Percentiles rank a stretch among this genome's conserved stretches.
These are phyloP conservation scores for Grammomys surdaster DNA, from an alignment of 2,113 vertebrate species.

Conservation along the genomic window DNA sequence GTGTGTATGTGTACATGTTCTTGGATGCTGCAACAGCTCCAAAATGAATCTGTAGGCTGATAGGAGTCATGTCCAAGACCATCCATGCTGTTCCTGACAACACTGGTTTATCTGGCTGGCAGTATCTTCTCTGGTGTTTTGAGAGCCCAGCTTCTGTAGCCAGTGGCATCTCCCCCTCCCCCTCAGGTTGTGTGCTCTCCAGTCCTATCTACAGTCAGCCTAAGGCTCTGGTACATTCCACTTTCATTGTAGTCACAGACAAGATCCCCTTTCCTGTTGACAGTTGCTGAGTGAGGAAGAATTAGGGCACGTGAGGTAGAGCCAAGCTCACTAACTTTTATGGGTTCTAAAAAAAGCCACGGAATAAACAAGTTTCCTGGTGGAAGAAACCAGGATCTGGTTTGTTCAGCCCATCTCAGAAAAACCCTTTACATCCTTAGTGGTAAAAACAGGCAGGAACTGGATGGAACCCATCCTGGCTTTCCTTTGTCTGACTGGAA, in stretches of 20 bases:
- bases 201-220: neutral
- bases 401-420: constrained; percentile 71
- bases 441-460: constrained; percentile 63
- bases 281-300: constrained; percentile 72
- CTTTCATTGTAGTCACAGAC: neutral
- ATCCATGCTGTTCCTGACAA: constrained; percentile 42
- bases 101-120: constrained; percentile 48
- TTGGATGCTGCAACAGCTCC: constrained; percentile 58
- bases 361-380: constrained; percentile 81
- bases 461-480: constrained; percentile 21
- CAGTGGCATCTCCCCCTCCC: neutral
- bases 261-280: constrained; percentile 67
- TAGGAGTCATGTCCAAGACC: neutral
- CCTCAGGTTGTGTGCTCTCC: neutral
- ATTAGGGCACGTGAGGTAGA: neutral
- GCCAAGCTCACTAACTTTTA: constrained; percentile 42
- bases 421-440: constrained; percentile 70
- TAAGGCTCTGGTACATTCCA: neutral
- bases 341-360: constrained; percentile 56
- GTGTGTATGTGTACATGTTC: no score
- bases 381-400: constrained; percentile 80
- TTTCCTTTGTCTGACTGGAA: constrained; percentile 55
- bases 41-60: constrained; percentile 13
- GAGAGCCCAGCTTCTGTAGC: neutral
- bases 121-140: neutral